A percentile compares a stretch with the other conserved stretches of the same genome.
Conservation (phyloP, 2,797 vertebrate species). For the Hoplostethus atlanticus region DNA sequence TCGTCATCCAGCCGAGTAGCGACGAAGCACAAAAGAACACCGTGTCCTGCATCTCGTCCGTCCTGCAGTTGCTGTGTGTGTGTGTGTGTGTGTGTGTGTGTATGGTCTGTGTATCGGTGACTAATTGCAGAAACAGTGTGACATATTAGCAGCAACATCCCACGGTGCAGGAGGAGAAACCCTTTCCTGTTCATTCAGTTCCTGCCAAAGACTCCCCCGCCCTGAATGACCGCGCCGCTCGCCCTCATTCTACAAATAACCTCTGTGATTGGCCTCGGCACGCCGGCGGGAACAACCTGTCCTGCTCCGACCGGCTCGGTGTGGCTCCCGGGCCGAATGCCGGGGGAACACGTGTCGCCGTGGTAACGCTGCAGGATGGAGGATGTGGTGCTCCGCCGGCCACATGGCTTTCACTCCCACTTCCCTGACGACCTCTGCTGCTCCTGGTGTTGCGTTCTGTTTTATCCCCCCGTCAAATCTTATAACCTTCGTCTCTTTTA, state of each 20-base stretch:
- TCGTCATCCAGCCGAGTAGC: constrained; percentile 8
- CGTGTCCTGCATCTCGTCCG: constrained; percentile 22
- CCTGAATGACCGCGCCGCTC: not conserved
- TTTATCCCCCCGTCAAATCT: constrained; percentile 4
- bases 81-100: too few species aligned
- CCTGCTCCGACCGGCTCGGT: too few species aligned
- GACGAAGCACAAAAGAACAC: constrained; percentile 34
- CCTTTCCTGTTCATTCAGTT: too few species aligned
- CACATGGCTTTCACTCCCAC: constrained; percentile 28
- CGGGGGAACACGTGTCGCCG: constrained; percentile 38
- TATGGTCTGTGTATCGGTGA: too few species aligned
- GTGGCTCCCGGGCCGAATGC: not conserved
- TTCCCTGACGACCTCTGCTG: not conserved
- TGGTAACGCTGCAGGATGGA: constrained; percentile 32
- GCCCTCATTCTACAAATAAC: not conserved
- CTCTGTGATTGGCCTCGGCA: constrained; percentile 16
- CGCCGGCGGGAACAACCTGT: constrained; percentile 51
- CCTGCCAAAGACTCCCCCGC: too few species aligned
- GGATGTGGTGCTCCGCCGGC: constrained; percentile 26
- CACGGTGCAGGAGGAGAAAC: not conserved
- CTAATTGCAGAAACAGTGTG: not conserved
- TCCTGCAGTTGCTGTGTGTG: too few species aligned
- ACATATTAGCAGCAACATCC: not conserved
- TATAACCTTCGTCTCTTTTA: constrained; percentile 16
- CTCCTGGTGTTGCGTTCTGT: not conserved